A percentile compares a stretch with the other conserved stretches of the same genome.
Evolutionary conservation across 2,113 vertebrate species (phyloP).

Genomic region (Petaurus breviceps): DNA sequence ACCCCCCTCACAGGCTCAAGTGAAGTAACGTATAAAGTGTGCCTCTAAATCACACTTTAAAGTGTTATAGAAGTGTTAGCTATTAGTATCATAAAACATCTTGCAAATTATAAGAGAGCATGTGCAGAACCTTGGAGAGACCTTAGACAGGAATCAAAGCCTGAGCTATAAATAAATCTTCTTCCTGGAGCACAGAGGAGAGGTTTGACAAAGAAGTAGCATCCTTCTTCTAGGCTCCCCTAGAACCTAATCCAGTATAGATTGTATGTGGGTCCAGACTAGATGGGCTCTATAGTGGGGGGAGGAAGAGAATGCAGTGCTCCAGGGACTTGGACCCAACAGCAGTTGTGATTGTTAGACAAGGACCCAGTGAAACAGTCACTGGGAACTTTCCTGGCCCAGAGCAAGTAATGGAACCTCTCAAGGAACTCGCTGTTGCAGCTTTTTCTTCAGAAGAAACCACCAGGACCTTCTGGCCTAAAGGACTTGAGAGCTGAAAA

Average conservation of each 20-base stretch:
- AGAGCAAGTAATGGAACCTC: not conserved
- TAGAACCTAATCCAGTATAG: not conserved
- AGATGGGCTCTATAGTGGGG: not conserved
- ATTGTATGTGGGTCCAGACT: not conserved
- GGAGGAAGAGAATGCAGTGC: not conserved
- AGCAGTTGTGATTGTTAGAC: not conserved
- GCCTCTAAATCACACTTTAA: not conserved
- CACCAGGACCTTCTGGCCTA: not conserved
- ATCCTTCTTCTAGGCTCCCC: not conserved
- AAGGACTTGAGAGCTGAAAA: not conserved
- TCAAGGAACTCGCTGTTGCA: not conserved
- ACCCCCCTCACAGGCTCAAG: too few species aligned
- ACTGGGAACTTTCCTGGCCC: not conserved
- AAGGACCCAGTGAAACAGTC: not conserved
- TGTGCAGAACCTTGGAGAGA: not conserved
- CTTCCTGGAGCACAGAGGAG: not conserved
- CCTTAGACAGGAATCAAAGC: not conserved
- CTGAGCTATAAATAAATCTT: not conserved
- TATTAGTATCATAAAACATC: not conserved
- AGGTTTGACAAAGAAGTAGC: not conserved
- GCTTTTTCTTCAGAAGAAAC: not conserved
- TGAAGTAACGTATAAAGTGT: too few species aligned
- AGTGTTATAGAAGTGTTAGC: not conserved
- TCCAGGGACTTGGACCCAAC: not conserved
- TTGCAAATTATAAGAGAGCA: not conserved